Evolutionary conservation across 2,113 vertebrate genomes (phyloP), one percentile per base, ranked within the genome.

Genomic region (Embiotoca jacksoni): DNA sequence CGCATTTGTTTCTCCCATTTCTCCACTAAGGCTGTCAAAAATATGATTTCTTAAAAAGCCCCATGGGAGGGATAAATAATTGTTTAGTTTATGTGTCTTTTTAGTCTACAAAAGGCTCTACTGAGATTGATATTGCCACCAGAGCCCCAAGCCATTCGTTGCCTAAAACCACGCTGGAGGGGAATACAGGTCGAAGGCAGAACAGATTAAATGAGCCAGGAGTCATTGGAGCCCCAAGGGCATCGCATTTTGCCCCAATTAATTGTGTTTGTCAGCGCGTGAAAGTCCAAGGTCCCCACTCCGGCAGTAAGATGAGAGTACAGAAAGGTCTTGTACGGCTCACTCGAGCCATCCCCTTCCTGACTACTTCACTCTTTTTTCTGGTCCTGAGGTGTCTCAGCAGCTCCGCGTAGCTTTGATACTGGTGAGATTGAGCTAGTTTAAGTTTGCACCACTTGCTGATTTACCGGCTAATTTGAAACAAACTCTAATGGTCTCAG

Each of bases 251-350:
- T 90, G 75, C 87, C 83, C 86, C 89, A 87, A 84, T 92, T 92
- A 90, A 92, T 81, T 90, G 87, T 90, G 86, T 88, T 87, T 90
- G 84, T 85, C 88, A 70, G 84, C 82, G 80, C 73, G 63, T 87
- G 90, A 91, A 89, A 83, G 75, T 88, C 75, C 69, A 84, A 80
- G 78, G 77, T 91, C 81, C 65, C 78, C 62, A 72, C 67, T 44
- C 66, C 68, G 53, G 83, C 58, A 68, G 82, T 77, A 71, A 80
- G 76, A 55, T 56, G 69, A 68, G 54, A 81, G 75, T 49, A 80
- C 68, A 84, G 66, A 74, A 72, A 76, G 57, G 80, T 75, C 61
- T 64, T 32, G n/a, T 58, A 54, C 46, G 62, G 58, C 72, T 80
- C 52, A 46, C 54, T 9, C 36, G 41, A 67, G 56, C 69, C 68